Evolutionary conservation across 2,113 vertebrate species (phyloP).

Genomic region (Micronycteris hirsuta): DNA sequence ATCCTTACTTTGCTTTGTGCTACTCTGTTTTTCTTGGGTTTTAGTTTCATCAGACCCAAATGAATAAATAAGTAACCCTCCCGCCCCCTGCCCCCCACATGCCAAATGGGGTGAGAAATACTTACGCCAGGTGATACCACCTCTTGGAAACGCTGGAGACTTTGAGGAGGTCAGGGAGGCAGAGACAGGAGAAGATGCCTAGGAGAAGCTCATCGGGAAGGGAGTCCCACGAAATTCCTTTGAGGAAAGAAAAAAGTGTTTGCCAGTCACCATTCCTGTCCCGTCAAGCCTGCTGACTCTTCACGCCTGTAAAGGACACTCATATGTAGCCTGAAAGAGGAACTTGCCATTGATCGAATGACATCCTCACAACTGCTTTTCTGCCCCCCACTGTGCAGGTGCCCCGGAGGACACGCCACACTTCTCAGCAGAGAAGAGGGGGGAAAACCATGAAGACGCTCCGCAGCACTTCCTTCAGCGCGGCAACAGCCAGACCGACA

Average conservation of each 20-base stretch:
- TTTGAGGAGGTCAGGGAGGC: conserved; percentile 87
- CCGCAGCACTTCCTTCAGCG: not conserved
- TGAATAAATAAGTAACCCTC: not conserved
- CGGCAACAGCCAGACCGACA: accelerated
- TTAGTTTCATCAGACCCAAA: not conserved
- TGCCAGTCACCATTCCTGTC: not conserved
- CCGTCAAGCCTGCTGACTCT: not conserved
- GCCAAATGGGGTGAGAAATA: conserved; percentile 37
- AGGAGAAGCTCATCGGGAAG: conserved; percentile 94
- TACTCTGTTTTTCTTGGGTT: not conserved
- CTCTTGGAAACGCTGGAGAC: conserved; percentile 85
- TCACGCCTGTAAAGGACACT: not conserved
- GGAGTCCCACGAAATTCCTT: conserved; percentile 88
- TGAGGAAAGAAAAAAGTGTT: not conserved
- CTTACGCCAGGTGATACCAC: conserved; percentile 92
- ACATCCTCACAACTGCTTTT: not conserved
- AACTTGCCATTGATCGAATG: not conserved
- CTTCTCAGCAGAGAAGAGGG: not conserved
- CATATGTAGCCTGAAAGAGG: not conserved
- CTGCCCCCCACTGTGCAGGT: not conserved
- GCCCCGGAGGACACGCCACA: not conserved
- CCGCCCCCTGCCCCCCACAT: not conserved
- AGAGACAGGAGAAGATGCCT: conserved; percentile 85
- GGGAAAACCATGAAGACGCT: not conserved
- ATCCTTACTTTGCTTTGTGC: not conserved